phyloP scores from a whole-genome alignment of 2,888 invertebrate genomes.

The Anthophora plumipes region DNA sequence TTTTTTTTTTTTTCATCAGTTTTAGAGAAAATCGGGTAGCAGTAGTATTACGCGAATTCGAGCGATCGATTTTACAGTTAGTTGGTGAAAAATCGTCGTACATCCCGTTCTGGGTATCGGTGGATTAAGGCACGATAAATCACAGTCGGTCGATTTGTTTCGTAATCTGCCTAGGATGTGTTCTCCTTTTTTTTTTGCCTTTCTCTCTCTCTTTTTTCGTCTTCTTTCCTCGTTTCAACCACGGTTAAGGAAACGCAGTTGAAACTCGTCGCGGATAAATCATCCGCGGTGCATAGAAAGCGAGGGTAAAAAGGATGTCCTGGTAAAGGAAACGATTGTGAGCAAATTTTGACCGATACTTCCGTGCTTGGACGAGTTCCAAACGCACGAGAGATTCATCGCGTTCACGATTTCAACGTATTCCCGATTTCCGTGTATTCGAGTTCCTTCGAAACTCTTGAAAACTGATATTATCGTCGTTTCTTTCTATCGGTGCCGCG shows the following conservation, averaged over 20 bases:
- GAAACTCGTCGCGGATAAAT: conserved; percentile 25
- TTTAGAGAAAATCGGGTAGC: neutral
- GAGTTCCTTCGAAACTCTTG: neutral
- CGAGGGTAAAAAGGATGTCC: neutral
- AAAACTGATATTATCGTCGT: neutral
- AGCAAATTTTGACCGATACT: conserved; percentile 41
- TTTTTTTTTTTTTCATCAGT: neutral
- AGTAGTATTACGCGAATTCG: conserved; percentile 5
- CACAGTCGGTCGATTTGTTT: conserved; percentile 40
- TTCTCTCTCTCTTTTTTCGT: neutral
- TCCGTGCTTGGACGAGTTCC: conserved; percentile 26
- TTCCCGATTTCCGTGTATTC: neutral
- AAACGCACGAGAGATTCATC: conserved; percentile 19
- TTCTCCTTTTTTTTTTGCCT: neutral
- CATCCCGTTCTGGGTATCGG: conserved; percentile 1
- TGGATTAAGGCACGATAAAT: conserved; percentile 44
- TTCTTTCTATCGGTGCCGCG: too few relatives aligned
- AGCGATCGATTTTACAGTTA: conserved; percentile 10
- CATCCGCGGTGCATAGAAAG: conserved; percentile 5
- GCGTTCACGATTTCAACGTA: neutral
- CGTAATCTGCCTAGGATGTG: conserved; percentile 17
- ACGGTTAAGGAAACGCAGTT: conserved; percentile 21
- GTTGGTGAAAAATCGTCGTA: conserved; percentile 40
- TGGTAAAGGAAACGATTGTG: conserved; percentile 27
- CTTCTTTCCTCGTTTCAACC: too few relatives aligned